Evolutionary conservation across 2,888 invertebrate genomes (phyloP).

Genomic region (Acheta domesticus): DNA sequence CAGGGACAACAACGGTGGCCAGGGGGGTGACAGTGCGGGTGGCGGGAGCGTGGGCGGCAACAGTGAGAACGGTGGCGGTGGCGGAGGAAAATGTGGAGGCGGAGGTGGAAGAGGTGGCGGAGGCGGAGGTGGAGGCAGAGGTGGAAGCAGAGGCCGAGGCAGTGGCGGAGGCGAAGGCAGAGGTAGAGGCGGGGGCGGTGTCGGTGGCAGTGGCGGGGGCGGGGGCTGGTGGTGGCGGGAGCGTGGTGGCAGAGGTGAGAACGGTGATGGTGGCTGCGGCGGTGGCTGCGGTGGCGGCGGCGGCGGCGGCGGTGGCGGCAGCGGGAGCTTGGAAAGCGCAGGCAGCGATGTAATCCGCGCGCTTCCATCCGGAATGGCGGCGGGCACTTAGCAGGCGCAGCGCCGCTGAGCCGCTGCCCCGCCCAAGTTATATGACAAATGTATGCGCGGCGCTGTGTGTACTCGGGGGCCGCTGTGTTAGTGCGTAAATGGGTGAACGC

Average conservation of each 20-base stretch:
- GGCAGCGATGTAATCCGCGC: background rate
- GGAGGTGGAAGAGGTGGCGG: background rate
- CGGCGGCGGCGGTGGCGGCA: background rate
- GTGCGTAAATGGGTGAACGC: too few species aligned
- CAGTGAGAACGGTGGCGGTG: background rate
- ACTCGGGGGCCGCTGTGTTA: too few species aligned
- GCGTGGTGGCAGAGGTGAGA: background rate
- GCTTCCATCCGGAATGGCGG: background rate
- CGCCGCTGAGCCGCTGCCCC: too few species aligned
- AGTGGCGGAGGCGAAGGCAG: background rate
- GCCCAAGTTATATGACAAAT: too few species aligned
- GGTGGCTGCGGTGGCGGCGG: background rate
- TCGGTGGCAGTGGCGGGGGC: background rate
- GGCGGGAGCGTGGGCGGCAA: background rate
- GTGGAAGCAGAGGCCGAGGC: too few species aligned
- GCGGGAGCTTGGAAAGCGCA: background rate
- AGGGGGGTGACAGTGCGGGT: background rate
- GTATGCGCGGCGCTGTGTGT: too few species aligned
- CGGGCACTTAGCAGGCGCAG: too few species aligned
- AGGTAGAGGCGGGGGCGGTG: background rate
- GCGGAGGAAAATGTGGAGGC: background rate
- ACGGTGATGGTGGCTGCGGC: background rate
- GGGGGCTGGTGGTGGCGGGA: background rate
- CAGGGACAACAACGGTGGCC: background rate
- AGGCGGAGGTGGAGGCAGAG: background rate